phyloP scores from a whole-genome alignment of 2,888 invertebrate species.

The Glyphotaelius pellucidus region DNA sequence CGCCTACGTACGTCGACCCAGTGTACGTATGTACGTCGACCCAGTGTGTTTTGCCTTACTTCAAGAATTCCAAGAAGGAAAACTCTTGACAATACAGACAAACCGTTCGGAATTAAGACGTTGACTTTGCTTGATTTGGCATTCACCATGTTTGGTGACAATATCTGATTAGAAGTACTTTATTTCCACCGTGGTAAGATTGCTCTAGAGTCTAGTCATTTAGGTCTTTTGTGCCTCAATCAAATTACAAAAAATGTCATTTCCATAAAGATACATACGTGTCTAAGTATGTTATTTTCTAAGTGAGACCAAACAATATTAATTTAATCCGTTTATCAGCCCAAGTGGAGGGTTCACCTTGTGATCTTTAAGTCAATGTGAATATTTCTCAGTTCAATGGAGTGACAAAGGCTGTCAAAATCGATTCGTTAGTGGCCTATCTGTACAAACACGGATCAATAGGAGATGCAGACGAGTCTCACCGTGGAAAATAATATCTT shows the following conservation, averaged over 20 bases:
- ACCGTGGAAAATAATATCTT: slow-evolving; percentile 18
- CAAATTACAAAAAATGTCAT: neutral
- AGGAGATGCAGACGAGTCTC: neutral
- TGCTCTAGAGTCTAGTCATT: neutral
- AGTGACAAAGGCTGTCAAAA: slow-evolving; percentile 54
- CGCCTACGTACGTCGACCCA: too few species aligned
- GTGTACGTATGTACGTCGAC: too few species aligned
- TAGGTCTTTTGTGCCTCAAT: neutral
- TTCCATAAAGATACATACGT: neutral
- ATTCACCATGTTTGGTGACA: neutral
- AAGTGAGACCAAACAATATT: neutral
- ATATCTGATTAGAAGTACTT: neutral
- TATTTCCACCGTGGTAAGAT: too few species aligned
- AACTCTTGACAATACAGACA: neutral
- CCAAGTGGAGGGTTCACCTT: neutral
- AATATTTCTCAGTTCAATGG: slow-evolving; percentile 40
- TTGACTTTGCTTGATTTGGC: neutral
- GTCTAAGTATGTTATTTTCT: neutral
- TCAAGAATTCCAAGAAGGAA: too few species aligned
- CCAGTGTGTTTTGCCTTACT: too few species aligned
- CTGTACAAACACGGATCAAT: slow-evolving; percentile 11
- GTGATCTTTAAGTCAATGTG: neutral
- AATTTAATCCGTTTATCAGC: neutral
- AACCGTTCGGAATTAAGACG: neutral
- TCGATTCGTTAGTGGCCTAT: slow-evolving; percentile 42